A percentile compares a stretch with the other conserved stretches of the same genome.
phyloP scores from a whole-genome alignment of 2,113 vertebrate species.

The Pavo muticus region DNA sequence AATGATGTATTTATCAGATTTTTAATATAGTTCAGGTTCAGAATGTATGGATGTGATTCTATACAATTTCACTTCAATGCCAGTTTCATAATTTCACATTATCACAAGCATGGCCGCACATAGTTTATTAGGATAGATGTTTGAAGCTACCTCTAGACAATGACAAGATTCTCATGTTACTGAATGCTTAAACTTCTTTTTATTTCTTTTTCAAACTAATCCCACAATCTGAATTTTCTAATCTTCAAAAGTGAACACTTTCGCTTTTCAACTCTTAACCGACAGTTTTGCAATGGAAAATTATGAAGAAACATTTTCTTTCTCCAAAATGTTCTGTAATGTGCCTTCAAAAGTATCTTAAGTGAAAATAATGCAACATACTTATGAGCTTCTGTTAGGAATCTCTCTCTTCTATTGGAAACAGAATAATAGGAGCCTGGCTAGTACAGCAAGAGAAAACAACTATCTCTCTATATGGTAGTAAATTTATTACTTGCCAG shows the following conservation, averaged over 20 bases:
- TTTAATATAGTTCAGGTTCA: neutral
- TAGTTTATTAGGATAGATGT: conserved; percentile 53
- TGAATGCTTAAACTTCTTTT: conserved; percentile 51
- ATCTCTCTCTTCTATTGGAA: neutral
- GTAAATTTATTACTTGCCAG: neutral
- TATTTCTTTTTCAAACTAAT: conserved; percentile 51
- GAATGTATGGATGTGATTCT: neutral
- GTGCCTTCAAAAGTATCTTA: neutral
- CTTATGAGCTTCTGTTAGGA: accelerated
- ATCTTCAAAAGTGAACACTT: conserved; percentile 9
- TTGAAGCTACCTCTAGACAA: conserved; percentile 55
- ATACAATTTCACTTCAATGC: conserved; percentile 50
- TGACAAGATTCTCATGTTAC: conserved; percentile 58
- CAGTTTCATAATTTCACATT: conserved; percentile 48
- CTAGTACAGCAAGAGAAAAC: neutral
- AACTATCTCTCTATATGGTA: neutral
- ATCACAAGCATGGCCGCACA: conserved; percentile 29
- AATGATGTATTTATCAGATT: neutral
- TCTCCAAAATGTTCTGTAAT: conserved; percentile 16
- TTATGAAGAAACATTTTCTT: neutral
- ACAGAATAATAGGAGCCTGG: neutral
- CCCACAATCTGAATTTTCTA: conserved; percentile 62
- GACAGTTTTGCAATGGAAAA: conserved; percentile 2
- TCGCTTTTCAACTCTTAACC: conserved; percentile 10
- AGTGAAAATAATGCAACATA: neutral